Evolutionary conservation across 2,113 vertebrate genomes (phyloP), one percentile per base, ranked within the genome.

Genomic region (Maccullochella peelii): DNA sequence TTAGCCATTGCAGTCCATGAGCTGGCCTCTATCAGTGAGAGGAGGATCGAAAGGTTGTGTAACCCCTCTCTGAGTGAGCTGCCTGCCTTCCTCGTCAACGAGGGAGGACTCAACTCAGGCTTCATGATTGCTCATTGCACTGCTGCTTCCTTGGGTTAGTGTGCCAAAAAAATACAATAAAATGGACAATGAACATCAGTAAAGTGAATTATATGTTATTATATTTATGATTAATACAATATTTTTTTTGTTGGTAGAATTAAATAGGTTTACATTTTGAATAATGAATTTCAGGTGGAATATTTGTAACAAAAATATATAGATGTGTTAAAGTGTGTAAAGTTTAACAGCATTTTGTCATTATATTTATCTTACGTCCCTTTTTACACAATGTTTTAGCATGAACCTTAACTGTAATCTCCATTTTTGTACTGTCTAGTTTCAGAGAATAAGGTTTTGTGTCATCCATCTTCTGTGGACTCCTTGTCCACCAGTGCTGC

Each of bases 71-170:
- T 99, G 80, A 99, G 98, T 0, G 97, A 99, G 75, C 93, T 99
- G 77, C 99, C 98, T 21, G 96, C 98, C 3, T 99, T 99, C 94
- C 95, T 99, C 59, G 99, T 99, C 84, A 97, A 97, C 0, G 98
- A 99, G 88, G 99, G 99, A 10, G 99, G 99, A 6, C 96, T 99
- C 78, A 99, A 99, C 93, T 99, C 98, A 0, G 99, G 99, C 2
- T 99, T 99, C 94, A 99, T 99, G 99, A 99, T 99, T 15, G 99
- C 99, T 21, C 99, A 99, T 89, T 99, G 99, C 89, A 98, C 99
- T 0, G 98, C 99, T 1, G 99, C 99, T 5, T 93, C 98, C 52
- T 94, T 99, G 52, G 99, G 99, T 99, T 73, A 93, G 97, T 88
- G 49, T 57, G 23, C 38, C 65, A 62, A 69, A 20, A 33, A 33